These are phyloP conservation scores for Hypercompe scribonia DNA, from an alignment of 2,888 invertebrate species.

Conservation along the genomic window DNA sequence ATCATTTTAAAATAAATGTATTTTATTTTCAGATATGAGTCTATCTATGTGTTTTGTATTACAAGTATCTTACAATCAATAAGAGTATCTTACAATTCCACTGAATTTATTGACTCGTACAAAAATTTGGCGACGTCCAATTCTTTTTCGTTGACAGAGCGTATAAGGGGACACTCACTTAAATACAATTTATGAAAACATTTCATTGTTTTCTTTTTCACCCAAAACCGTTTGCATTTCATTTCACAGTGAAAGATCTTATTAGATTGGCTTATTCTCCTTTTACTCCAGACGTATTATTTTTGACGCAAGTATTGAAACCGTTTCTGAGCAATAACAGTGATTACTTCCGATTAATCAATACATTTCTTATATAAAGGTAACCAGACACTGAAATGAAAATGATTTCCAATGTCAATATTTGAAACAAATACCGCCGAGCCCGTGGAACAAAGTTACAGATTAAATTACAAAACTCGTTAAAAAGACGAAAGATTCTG, in stretches of 20 bases:
- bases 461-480: not conserved
- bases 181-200: constrained; percentile 9
- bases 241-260: not conserved
- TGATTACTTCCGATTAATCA: not conserved
- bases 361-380: not conserved
- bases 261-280: not conserved
- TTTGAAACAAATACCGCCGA: not conserved
- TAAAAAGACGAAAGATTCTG: not conserved
- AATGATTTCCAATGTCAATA: not conserved
- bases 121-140: constrained; percentile 5
- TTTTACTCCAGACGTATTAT: not conserved
- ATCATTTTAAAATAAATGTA: no score
- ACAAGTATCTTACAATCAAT: no score
- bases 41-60: not conserved
- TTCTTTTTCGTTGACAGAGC: not conserved
- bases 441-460: not conserved
- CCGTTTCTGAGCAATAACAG: not conserved
- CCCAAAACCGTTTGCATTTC: constrained; percentile 3
- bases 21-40: not conserved
- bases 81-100: constrained; percentile 1
- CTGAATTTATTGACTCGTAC: not conserved
- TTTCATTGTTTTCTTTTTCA: not conserved
- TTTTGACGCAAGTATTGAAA: not conserved
- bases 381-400: not conserved
- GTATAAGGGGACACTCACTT: not conserved